These are phyloP conservation scores for Cataglyphis altisquamis DNA, from an alignment of 2,888 invertebrate species.

Conservation along the genomic window DNA sequence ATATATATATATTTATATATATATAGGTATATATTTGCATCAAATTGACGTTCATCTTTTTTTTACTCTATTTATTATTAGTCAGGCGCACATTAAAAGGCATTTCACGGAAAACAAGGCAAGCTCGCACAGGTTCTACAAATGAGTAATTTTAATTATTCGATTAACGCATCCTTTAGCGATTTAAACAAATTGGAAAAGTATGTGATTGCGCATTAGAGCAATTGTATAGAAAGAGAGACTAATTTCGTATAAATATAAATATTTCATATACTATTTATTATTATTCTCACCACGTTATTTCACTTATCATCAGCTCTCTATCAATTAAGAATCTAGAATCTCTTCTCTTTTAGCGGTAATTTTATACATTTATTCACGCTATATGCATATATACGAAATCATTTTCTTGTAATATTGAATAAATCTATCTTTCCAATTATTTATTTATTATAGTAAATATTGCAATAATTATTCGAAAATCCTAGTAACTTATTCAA, in stretches of 20 bases:
- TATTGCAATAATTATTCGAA: not conserved
- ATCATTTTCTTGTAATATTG: not conserved
- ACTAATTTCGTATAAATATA: slow-evolving; percentile 86
- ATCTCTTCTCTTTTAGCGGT: not conserved
- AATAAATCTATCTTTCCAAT: not conserved
- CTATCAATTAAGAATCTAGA: not conserved
- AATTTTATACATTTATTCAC: not conserved
- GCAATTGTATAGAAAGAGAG: slow-evolving; percentile 85
- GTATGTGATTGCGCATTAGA: slow-evolving; percentile 79
- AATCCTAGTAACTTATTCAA: not conserved
- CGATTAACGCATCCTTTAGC: slow-evolving; percentile 78
- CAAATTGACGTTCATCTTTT: slow-evolving; percentile 74
- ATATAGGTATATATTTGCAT: slow-evolving; percentile 75
- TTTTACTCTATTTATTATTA: slow-evolving; percentile 81
- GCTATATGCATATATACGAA: not conserved
- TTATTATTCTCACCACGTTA: slow-evolving; percentile 4
- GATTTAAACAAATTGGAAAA: slow-evolving; percentile 76
- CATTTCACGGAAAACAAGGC: slow-evolving; percentile 77
- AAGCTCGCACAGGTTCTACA: slow-evolving; percentile 81
- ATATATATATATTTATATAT: slow-evolving; percentile 73
- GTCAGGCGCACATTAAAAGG: slow-evolving; percentile 70
- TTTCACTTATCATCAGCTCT: slow-evolving; percentile 58
- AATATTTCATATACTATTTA: slow-evolving; percentile 84
- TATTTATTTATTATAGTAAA: not conserved
- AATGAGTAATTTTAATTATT: slow-evolving; percentile 80